phyloP scores from a whole-genome alignment of 2,797 vertebrate genomes.

The Falco berigora region DNA sequence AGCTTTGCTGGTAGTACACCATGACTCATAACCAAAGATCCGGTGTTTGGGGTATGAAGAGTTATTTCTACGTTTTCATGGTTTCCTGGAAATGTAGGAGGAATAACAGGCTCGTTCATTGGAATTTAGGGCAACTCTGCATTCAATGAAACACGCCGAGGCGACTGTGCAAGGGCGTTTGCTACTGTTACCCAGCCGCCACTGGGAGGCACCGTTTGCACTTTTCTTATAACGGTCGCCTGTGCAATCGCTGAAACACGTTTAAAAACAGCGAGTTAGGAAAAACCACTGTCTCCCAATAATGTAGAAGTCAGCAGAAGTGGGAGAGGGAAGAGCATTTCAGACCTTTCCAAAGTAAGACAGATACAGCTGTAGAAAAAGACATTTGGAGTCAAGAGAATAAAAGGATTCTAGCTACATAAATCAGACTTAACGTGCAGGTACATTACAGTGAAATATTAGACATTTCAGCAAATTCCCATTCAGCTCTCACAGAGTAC shows the following conservation, averaged over 20 bases:
- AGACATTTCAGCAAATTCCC: background rate
- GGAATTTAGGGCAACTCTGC: background rate
- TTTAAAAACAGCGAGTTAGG: rapidly evolving
- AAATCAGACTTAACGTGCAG: background rate
- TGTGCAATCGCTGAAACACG: rapidly evolving
- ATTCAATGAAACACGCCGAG: background rate
- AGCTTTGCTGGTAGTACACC: background rate
- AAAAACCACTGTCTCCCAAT: background rate
- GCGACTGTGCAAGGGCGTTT: background rate
- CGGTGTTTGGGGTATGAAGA: background rate
- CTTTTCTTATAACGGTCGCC: rapidly evolving
- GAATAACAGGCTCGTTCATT: background rate
- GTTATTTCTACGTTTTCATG: background rate
- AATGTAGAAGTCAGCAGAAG: background rate
- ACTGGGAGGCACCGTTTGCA: background rate
- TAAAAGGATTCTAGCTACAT: background rate
- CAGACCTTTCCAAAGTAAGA: background rate
- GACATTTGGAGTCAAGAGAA: background rate
- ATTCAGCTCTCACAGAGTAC: background rate
- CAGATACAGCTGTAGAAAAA: background rate
- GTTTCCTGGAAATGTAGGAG: background rate
- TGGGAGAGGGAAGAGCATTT: background rate
- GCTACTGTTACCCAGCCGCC: rapidly evolving
- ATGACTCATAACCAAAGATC: rapidly evolving
- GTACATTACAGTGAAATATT: background rate